phyloP scores from a whole-genome alignment of 2,888 invertebrate genomes.

The Stenotaenia linearis region DNA sequence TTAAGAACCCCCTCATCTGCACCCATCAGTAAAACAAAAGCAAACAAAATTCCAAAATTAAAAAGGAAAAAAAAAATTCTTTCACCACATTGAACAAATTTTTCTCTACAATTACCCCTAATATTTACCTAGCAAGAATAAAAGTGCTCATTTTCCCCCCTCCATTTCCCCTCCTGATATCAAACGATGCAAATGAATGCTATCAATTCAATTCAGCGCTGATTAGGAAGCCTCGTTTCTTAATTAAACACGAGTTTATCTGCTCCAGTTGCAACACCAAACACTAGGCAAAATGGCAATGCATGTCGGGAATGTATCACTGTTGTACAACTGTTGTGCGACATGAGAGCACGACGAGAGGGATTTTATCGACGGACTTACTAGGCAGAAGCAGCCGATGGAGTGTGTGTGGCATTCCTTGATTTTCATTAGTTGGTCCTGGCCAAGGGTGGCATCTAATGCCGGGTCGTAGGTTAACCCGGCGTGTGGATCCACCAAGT shows the following conservation, averaged over 20 bases:
- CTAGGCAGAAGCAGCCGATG: slow-evolving; percentile 8
- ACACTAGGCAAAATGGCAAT: background rate
- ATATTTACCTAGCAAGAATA: too few species aligned
- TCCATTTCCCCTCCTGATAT: too few species aligned
- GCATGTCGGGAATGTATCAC: too few species aligned
- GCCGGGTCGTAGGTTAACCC: background rate
- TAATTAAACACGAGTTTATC: background rate
- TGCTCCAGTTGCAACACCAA: background rate
- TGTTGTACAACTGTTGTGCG: background rate
- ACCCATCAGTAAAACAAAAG: too few species aligned
- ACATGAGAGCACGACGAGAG: background rate
- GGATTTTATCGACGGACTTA: slow-evolving; percentile 7
- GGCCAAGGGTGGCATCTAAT: background rate
- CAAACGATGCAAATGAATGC: too few species aligned
- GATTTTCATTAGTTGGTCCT: slow-evolving; percentile 10
- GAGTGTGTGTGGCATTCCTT: slow-evolving; percentile 21
- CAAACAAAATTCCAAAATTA: too few species aligned
- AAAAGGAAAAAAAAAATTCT: too few species aligned
- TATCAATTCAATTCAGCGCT: too few species aligned
- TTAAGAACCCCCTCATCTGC: too few species aligned
- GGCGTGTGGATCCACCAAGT: slow-evolving; percentile 37
- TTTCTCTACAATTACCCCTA: too few species aligned
- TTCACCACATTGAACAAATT: too few species aligned
- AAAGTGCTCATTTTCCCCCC: too few species aligned
- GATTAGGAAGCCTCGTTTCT: background rate